A percentile compares a stretch with the other conserved stretches of the same genome.
Evolutionary conservation across 2,113 vertebrate species (phyloP).

Genomic region (Lagopus leucura): DNA sequence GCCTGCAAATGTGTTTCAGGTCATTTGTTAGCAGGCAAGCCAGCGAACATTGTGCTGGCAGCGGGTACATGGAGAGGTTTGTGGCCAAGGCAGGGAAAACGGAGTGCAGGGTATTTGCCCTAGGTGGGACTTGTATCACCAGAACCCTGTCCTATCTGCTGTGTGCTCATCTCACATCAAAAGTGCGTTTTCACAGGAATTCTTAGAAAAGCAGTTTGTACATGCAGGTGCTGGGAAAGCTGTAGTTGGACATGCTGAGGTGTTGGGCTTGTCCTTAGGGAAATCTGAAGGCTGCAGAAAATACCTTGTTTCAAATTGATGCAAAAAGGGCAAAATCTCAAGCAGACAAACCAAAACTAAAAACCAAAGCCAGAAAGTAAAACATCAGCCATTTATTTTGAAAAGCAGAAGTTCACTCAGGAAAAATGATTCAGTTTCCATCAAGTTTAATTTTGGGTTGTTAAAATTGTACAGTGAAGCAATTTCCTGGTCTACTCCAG

Average conservation of each 20-base stretch:
- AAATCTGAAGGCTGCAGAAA: background rate
- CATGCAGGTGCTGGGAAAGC: background rate
- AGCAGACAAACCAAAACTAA: background rate
- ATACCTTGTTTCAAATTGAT: background rate
- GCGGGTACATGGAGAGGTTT: accelerated
- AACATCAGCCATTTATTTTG: background rate
- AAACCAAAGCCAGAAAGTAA: background rate
- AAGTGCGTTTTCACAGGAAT: background rate
- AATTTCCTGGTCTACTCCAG: background rate
- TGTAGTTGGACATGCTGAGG: background rate
- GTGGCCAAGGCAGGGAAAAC: accelerated
- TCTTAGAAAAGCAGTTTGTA: background rate
- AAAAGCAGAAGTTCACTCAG: background rate
- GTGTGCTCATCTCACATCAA: accelerated
- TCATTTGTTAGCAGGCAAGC: background rate
- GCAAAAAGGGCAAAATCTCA: background rate
- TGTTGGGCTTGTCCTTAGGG: background rate
- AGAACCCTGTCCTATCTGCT: background rate
- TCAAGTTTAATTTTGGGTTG: background rate
- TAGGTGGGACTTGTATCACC: background rate
- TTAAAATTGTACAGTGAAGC: background rate
- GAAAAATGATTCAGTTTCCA: background rate
- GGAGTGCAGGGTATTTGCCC: background rate
- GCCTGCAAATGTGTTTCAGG: background rate
- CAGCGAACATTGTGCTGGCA: background rate